phyloP scores from a whole-genome alignment of 2,888 invertebrate genomes.

The Ennomos quercinarius region DNA sequence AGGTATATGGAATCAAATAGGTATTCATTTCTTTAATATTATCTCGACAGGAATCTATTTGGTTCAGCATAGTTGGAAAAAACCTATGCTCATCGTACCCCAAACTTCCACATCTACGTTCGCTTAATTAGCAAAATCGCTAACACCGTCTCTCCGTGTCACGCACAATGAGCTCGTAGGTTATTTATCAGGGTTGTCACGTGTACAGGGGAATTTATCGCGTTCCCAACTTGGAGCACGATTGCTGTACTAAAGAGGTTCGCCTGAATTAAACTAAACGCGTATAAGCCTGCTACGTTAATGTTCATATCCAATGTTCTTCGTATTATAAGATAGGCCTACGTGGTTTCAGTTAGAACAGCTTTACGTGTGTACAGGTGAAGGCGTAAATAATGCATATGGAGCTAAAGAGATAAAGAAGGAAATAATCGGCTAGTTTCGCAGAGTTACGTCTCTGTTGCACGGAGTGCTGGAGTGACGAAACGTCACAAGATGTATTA shows the following conservation, averaged over 20 bases:
- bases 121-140: conserved; percentile 33
- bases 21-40: too few species aligned
- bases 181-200: conserved; percentile 69
- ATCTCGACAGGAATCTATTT: too few species aligned
- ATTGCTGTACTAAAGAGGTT: conserved; percentile 47
- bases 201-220: conserved; percentile 65
- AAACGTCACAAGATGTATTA: too few species aligned
- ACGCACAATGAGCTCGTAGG: conserved; percentile 37
- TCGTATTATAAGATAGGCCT: conserved; percentile 3
- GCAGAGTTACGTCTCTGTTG: too few species aligned
- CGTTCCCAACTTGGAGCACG: conserved; percentile 47
- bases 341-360: conserved; percentile 14
- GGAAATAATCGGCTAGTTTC: too few species aligned
- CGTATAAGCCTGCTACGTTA: conserved; percentile 33
- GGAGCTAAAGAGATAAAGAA: too few species aligned
- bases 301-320: conserved; percentile 28
- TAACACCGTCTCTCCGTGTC: conserved; percentile 26
- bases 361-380: conserved; percentile 1
- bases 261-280: conserved; percentile 36
- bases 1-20: too few species aligned
- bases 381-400: not conserved
- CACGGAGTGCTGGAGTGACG: too few species aligned
- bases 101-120: not conserved
- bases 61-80: too few species aligned
- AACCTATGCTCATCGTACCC: too few species aligned